Conservation (phyloP, 2,888 invertebrate species). For the Myathropa florea region DNA sequence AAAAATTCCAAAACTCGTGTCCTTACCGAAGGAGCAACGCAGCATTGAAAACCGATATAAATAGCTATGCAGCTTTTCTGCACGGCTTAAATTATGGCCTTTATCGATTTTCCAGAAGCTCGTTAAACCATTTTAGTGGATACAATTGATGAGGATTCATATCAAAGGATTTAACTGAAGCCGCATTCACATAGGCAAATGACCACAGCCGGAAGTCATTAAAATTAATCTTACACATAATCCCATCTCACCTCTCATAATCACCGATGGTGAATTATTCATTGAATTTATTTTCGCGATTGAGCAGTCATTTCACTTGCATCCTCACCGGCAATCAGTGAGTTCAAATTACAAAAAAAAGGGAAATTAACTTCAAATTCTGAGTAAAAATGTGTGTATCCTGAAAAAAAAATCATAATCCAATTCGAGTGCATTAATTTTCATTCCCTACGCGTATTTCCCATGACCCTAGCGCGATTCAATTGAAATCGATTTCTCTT, state of each 20-base stretch:
- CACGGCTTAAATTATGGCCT: too few relatives aligned
- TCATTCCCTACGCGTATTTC: background rate
- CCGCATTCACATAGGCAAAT: too few relatives aligned
- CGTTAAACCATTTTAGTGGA: too few relatives aligned
- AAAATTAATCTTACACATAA: background rate
- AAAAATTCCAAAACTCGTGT: too few relatives aligned
- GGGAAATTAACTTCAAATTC: background rate
- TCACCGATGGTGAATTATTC: background rate
- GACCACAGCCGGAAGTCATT: background rate
- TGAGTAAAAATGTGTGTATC: too few relatives aligned
- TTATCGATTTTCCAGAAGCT: too few relatives aligned
- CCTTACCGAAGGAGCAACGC: too few relatives aligned
- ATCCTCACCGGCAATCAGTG: background rate
- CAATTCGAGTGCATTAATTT: background rate
- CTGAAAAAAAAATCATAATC: background rate
- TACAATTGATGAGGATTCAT: background rate
- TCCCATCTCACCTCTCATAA: background rate
- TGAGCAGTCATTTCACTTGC: background rate
- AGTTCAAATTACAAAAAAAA: background rate
- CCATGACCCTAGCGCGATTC: conserved; percentile 13
- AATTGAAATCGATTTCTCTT: conserved; percentile 38
- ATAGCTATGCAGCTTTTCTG: too few relatives aligned
- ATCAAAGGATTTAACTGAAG: background rate
- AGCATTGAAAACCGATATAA: too few relatives aligned
- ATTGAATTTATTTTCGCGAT: background rate